Conservation (phyloP, 1,140 invertebrate genomes). For the Caenorhabditis briggsae region DNA sequence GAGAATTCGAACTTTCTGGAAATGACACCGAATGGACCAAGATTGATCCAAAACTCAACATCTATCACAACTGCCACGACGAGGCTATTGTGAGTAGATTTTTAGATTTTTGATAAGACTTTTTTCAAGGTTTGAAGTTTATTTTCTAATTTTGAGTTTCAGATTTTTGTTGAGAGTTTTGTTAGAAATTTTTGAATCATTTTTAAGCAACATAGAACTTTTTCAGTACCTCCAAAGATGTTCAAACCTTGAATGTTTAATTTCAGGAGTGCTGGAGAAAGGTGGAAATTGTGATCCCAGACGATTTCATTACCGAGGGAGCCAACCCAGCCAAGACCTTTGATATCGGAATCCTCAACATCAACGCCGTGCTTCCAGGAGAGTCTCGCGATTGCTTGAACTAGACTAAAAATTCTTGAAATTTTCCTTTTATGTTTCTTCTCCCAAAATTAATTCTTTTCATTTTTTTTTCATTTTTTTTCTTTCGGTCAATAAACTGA, state of each 20-base stretch:
- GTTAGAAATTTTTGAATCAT: too few relatives aligned
- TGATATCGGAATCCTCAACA: constrained; percentile 66
- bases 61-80: constrained; percentile 69
- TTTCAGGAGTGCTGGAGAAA: constrained; percentile 68
- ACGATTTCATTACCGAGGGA: constrained; percentile 64
- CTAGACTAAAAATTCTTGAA: constrained; percentile 28
- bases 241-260: too few relatives aligned
- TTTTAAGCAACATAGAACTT: too few relatives aligned
- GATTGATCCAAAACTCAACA: constrained; percentile 68
- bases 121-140: too few relatives aligned
- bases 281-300: constrained; percentile 64
- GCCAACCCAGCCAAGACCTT: constrained; percentile 57
- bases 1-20: constrained; percentile 64
- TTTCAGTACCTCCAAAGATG: too few relatives aligned
- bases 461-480: constrained; percentile 5
- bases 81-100: constrained; percentile 64
- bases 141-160: too few relatives aligned
- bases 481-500: constrained; percentile 6
- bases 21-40: constrained; percentile 65
- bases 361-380: constrained; percentile 65
- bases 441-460: not conserved
- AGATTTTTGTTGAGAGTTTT: too few relatives aligned
- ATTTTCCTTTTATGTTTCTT: not conserved
- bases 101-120: too few relatives aligned
- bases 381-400: constrained; percentile 66